Conservation (phyloP, 2,797 vertebrate genomes). For the Centroberyx gerrardi region DNA sequence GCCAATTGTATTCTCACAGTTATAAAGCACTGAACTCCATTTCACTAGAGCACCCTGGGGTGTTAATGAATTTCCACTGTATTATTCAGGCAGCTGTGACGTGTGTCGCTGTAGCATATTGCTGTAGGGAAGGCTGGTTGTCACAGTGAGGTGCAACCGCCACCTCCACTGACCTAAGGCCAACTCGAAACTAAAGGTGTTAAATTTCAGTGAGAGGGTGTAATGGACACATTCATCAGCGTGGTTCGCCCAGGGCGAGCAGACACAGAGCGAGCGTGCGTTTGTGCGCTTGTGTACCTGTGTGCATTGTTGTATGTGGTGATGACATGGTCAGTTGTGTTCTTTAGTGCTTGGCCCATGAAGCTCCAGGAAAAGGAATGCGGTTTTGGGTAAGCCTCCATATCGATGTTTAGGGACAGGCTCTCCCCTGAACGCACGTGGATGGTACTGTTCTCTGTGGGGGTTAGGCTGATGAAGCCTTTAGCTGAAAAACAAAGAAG, state of each 20-base stretch:
- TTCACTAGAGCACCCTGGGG: constrained; percentile 17
- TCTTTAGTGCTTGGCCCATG: constrained; percentile 87
- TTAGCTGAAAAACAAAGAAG: constrained; percentile 84
- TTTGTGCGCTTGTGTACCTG: constrained; percentile 83
- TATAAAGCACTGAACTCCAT: background rate
- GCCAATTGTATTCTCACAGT: constrained; percentile 25
- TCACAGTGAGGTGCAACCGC: constrained; percentile 1
- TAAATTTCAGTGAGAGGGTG: constrained; percentile 53
- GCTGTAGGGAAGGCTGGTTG: background rate
- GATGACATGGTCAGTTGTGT: constrained; percentile 93
- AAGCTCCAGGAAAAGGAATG: constrained; percentile 90
- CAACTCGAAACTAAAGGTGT: constrained; percentile 30
- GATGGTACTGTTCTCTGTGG: constrained; percentile 87
- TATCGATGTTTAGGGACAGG: constrained; percentile 88
- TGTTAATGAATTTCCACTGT: constrained; percentile 21
- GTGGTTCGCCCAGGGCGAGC: constrained; percentile 1
- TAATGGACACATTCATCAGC: constrained; percentile 43
- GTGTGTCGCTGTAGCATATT: constrained; percentile 5
- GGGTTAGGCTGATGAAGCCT: constrained; percentile 90
- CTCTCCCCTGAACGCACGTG: constrained; percentile 93
- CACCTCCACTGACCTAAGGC: constrained; percentile 31
- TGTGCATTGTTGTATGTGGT: constrained; percentile 87
- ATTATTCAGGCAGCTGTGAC: constrained; percentile 39
- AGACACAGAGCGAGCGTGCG: background rate
- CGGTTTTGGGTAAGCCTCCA: constrained; percentile 92